phyloP scores from a whole-genome alignment of 2,888 invertebrate species.

The Agonopterix heracliana region DNA sequence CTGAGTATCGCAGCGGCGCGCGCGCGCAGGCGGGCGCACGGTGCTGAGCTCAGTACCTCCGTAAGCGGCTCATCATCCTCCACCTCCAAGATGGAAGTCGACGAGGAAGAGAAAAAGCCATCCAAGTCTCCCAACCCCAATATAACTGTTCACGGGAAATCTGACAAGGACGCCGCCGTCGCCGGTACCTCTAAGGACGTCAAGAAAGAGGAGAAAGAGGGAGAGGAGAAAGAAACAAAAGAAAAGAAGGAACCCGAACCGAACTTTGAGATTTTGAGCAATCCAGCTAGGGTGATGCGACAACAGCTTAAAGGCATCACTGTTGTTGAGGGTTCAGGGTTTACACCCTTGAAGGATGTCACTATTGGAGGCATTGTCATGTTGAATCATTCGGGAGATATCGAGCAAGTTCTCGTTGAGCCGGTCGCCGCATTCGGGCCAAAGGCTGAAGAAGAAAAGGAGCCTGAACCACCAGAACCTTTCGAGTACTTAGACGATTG shows the following conservation, averaged over 20 bases:
- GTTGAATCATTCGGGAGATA: slow-evolving; percentile 89
- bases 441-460: slow-evolving; percentile 95
- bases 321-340: slow-evolving; percentile 87
- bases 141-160: slow-evolving; percentile 67
- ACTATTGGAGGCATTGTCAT: slow-evolving; percentile 97
- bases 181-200: slow-evolving; percentile 63
- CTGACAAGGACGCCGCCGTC: slow-evolving; percentile 54
- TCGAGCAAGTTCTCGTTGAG: slow-evolving; percentile 91
- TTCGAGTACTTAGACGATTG: slow-evolving; percentile 95
- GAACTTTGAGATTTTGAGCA: slow-evolving; percentile 91
- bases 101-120: slow-evolving; percentile 77
- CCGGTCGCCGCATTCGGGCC: slow-evolving; percentile 94
- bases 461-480: slow-evolving; percentile 98
- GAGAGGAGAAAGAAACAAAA: slow-evolving; percentile 62
- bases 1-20: slow-evolving; percentile 95
- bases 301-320: slow-evolving; percentile 90
- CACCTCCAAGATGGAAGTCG: slow-evolving; percentile 93
- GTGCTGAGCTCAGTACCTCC: slow-evolving; percentile 79
- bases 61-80: slow-evolving; percentile 65
- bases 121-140: slow-evolving; percentile 67
- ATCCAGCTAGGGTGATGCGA: slow-evolving; percentile 96
- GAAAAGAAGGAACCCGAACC: slow-evolving; percentile 93
- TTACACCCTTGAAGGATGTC: slow-evolving; percentile 92
- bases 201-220: slow-evolving; percentile 68
- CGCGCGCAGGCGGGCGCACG: slow-evolving; percentile 89